Conservation (phyloP, 2,888 invertebrate species). For the Hyppa rectilinea region DNA sequence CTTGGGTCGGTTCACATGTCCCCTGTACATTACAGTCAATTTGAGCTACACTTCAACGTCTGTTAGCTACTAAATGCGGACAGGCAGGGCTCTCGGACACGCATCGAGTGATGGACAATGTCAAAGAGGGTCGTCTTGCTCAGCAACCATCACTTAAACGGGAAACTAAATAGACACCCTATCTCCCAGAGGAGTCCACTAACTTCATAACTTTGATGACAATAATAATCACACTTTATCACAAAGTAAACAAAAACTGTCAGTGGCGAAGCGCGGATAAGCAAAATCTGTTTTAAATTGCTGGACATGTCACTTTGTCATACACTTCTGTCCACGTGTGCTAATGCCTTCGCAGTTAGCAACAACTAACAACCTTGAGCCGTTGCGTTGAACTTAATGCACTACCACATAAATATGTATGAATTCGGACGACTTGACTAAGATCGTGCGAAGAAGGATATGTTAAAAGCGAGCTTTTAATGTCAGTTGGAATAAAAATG, state of each 20-base stretch:
- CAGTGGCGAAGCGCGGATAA: slow-evolving; percentile 32
- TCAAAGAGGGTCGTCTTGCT: slow-evolving; percentile 41
- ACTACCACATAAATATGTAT: slow-evolving; percentile 71
- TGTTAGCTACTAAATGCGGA: slow-evolving; percentile 44
- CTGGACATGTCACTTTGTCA: slow-evolving; percentile 44
- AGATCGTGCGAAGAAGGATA: slow-evolving; percentile 60
- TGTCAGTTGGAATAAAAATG: slow-evolving; percentile 58
- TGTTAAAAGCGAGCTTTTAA: slow-evolving; percentile 56
- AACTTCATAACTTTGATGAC: background rate
- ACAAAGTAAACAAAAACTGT: slow-evolving; percentile 42
- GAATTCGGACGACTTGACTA: slow-evolving; percentile 65
- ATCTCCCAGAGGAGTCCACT: background rate
- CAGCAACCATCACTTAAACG: slow-evolving; percentile 23
- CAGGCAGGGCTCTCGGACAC: slow-evolving; percentile 23
- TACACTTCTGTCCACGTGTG: slow-evolving; percentile 45
- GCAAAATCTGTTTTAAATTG: slow-evolving; percentile 64
- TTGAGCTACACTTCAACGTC: slow-evolving; percentile 53
- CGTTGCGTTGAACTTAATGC: slow-evolving; percentile 73
- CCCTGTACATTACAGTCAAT: slow-evolving; percentile 22
- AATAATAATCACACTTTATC: slow-evolving; percentile 21
- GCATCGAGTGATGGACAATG: slow-evolving; percentile 43
- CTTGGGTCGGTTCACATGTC: slow-evolving; percentile 20
- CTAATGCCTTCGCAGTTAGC: slow-evolving; percentile 54
- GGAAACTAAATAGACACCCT: slow-evolving; percentile 32
- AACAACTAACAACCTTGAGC: slow-evolving; percentile 70